Base-by-base conservation (phyloP, 2,113 vertebrate species). In the Mus spicilegus region DNA sequence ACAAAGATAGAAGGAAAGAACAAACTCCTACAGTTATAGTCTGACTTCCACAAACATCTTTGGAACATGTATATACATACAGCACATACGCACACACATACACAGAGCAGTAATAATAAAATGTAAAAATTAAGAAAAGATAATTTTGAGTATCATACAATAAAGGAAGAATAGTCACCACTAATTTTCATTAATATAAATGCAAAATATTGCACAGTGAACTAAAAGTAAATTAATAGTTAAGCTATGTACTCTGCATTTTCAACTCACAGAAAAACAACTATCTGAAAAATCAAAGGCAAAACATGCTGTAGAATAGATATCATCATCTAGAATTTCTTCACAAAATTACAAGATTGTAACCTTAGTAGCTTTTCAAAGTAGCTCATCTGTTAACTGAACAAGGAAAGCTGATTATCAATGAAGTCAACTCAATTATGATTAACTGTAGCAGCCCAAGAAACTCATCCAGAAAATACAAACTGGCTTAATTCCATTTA, bases 331-430 rank as follows among this genome's bases (percentile, higher is more conserved):
- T 5, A 76, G 36, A 90, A 92, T 78, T 58, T 92, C 56, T 69
- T 95, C 84, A 93, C n/a, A 90, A 63, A 95, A 89, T 63, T 42
- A 84, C 8, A 91, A 91, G 65, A 76, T 4, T 80, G 17, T 20
- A 56, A 90, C 20, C 36, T 95, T 76, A 94, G 33, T 58, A 95
- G 86, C 87, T 77, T 93, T 16, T 88, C 70, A 75, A 90, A 67
- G 93, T 76, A 70, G 20, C 20, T 80, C 49, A 56, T 63, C 61
- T 67, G 80, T 19, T 75, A 75, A 33, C 26, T 39, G 78, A 70
- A 49, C 46, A 93, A 88, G 26, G 20, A 90, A 95, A 95, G 65
- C 63, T 54, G 88, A 82, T 88, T 69, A 56, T 30, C n/a, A 58
- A 58, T 12, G 3, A 10, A 88, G 17, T 42, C 19, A 78, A 84